These are phyloP conservation scores for Polymixis lichenea DNA, from an alignment of 2,888 invertebrate species.

Conservation along the genomic window DNA sequence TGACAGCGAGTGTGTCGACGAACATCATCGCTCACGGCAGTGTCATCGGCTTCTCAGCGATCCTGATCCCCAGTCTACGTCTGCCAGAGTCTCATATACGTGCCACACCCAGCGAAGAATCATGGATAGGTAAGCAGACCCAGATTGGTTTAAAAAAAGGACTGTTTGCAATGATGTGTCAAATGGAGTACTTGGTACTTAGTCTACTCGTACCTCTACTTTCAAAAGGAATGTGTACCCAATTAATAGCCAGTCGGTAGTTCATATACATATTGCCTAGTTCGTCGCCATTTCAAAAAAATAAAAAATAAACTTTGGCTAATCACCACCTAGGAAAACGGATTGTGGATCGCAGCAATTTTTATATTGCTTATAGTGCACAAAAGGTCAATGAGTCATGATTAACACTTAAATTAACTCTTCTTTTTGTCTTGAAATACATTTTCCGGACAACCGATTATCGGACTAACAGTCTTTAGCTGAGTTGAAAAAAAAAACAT, in stretches of 20 bases:
- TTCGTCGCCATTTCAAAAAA: no score
- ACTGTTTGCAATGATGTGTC: not conserved
- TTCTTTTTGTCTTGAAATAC: not conserved
- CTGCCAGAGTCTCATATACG: conserved; percentile 82
- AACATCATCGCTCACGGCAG: conserved; percentile 85
- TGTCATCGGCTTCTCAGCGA: conserved; percentile 91
- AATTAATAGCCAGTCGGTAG: no score
- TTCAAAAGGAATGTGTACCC: no score
- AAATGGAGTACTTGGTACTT: not conserved
- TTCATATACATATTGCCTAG: no score
- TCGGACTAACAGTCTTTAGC: no score
- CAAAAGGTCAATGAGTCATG: no score
- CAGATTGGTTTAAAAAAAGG: no score
- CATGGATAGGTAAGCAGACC: conserved; percentile 89
- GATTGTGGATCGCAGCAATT: not conserved
- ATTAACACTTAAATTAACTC: not conserved
- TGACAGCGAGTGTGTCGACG: conserved; percentile 82
- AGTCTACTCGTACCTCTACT: no score
- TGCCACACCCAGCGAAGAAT: conserved; percentile 87
- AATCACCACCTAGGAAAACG: no score
- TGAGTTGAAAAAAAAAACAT: no score
- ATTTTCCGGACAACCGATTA: not conserved
- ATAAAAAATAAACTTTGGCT: no score
- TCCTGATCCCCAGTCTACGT: conserved; percentile 91
- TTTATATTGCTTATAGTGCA: not conserved